Conservation (phyloP, 2,888 invertebrate genomes). For the Archaeoteleia sp. region DNA sequence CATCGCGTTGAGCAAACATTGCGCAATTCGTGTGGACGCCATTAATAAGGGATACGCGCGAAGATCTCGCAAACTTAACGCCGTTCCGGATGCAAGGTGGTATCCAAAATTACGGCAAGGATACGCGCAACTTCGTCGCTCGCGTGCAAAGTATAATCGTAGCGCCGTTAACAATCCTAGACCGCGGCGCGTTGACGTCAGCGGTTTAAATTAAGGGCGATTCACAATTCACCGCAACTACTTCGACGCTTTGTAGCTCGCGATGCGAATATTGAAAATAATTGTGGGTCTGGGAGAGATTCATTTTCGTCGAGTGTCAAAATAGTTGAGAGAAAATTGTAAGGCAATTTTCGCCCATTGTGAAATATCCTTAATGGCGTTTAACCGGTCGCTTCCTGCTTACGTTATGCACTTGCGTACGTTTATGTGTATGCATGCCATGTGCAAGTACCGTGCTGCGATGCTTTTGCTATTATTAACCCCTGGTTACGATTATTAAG, state of each 20-base stretch:
- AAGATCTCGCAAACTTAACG: neutral
- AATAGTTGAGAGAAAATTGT: slow-evolving; percentile 14
- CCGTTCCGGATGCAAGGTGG: neutral
- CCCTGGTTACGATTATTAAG: no score
- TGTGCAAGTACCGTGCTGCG: slow-evolving; percentile 18
- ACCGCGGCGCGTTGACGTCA: slow-evolving; percentile 52
- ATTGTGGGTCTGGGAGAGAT: no score
- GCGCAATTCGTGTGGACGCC: neutral
- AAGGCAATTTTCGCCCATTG: slow-evolving; percentile 39
- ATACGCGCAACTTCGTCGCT: slow-evolving; percentile 26
- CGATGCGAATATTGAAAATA: no score
- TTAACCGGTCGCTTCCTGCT: slow-evolving; percentile 71
- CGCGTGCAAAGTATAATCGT: slow-evolving; percentile 28
- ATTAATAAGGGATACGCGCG: neutral
- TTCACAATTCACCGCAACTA: neutral
- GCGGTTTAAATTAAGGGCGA: no score
- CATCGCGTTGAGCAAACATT: slow-evolving; percentile 4
- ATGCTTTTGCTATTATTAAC: slow-evolving; percentile 33
- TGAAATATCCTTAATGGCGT: slow-evolving; percentile 64
- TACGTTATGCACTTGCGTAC: slow-evolving; percentile 57
- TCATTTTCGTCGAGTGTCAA: no score
- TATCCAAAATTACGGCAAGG: neutral
- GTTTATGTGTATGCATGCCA: slow-evolving; percentile 41
- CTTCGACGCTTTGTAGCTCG: neutral
- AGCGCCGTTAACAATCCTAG: slow-evolving; percentile 52